Percentiles rank a stretch among this genome's conserved stretches.
Evolutionary conservation across 2,113 vertebrate species (phyloP).

Genomic region (Oostethus manadensis): DNA sequence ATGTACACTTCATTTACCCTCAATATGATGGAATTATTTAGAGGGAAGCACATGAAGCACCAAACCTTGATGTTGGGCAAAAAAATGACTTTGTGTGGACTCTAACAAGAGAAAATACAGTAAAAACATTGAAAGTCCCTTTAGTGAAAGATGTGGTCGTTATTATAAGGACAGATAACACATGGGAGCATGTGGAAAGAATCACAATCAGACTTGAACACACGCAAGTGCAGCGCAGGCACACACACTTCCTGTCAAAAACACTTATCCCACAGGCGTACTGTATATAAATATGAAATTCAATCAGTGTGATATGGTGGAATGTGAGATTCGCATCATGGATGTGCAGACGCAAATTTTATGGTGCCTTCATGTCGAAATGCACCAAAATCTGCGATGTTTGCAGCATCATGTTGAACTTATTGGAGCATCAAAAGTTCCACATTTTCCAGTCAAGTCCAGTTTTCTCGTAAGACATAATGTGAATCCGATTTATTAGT

Average conservation of each 20-base stretch:
- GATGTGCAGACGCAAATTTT: neutral
- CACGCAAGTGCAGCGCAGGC: conserved; percentile 36
- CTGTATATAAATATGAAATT: conserved; percentile 9
- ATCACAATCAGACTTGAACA: conserved; percentile 53
- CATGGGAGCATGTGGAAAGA: conserved; percentile 61
- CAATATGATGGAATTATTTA: conserved; percentile 6
- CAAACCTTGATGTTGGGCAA: conserved; percentile 12
- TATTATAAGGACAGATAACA: conserved; percentile 66
- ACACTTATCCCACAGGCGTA: neutral
- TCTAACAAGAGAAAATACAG: conserved; percentile 5
- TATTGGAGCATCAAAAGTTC: neutral
- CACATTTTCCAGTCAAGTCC: neutral
- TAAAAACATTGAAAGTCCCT: conserved; percentile 45
- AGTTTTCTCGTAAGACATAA: no score
- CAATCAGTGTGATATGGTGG: conserved; percentile 9
- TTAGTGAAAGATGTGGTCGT: conserved; percentile 61
- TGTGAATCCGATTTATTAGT: no score
- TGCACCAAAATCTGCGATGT: neutral
- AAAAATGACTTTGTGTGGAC: conserved; percentile 20
- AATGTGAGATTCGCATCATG: neutral
- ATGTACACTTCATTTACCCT: conserved; percentile 1
- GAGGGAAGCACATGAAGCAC: conserved; percentile 7
- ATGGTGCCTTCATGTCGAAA: neutral
- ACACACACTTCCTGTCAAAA: conserved; percentile 46
- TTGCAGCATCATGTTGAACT: conserved; percentile 1